These are phyloP conservation scores for Conchocele bisecta DNA, from an alignment of 2,888 invertebrate genomes.

Conservation along the genomic window DNA sequence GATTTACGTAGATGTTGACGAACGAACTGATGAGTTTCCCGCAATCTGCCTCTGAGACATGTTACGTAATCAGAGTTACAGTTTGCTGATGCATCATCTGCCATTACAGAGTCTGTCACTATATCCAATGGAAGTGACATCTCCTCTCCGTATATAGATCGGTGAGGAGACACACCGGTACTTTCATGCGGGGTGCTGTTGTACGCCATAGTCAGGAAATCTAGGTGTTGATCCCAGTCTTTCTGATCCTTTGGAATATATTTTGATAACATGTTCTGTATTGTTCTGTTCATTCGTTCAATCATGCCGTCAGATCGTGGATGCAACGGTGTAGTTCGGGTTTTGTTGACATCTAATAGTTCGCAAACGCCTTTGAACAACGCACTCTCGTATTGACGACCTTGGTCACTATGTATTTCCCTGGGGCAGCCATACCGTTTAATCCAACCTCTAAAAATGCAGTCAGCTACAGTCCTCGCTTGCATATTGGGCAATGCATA, in stretches of 20 bases:
- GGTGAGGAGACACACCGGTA: constrained; percentile 6
- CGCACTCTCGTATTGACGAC: neutral
- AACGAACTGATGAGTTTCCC: too few relatives aligned
- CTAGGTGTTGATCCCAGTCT: constrained; percentile 8
- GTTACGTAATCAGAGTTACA: too few relatives aligned
- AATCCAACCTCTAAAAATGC: constrained; percentile 3
- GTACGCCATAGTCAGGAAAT: constrained; percentile 1
- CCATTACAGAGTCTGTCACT: neutral
- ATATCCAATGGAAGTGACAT: neutral
- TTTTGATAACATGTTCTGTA: constrained; percentile 6
- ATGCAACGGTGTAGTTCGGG: constrained; percentile 1
- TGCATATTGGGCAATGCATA: neutral
- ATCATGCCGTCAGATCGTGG: constrained; percentile 28
- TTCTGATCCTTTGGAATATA: constrained; percentile 3
- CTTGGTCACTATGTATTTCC: constrained; percentile 3
- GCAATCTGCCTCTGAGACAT: too few relatives aligned
- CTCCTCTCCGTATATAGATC: neutral
- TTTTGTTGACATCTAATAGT: neutral
- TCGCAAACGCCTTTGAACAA: neutral
- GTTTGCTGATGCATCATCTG: too few relatives aligned
- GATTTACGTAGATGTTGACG: too few relatives aligned
- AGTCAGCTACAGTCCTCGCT: constrained; percentile 1
- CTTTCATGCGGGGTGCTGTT: constrained; percentile 1
- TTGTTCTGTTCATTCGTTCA: constrained; percentile 9
- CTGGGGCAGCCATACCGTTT: neutral